phyloP scores from a whole-genome alignment of 2,888 invertebrate species.

The Synanthedon tipuliformis region DNA sequence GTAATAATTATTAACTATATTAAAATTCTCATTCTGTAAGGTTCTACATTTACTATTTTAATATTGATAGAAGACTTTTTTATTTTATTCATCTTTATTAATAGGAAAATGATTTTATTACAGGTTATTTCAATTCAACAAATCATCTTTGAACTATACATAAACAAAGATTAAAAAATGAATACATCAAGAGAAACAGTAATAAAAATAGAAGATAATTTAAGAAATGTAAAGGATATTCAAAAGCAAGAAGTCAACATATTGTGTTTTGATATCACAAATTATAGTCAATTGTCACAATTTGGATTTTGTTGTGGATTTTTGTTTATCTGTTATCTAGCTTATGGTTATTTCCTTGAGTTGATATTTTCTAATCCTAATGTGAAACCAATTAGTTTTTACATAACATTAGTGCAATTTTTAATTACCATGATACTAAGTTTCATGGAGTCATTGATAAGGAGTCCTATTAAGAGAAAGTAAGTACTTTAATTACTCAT shows the following conservation, averaged over 20 bases:
- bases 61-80: too few species aligned
- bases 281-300: slow-evolving; percentile 75
- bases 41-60: too few species aligned
- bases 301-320: slow-evolving; percentile 82
- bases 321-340: slow-evolving; percentile 87
- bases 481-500: slow-evolving; percentile 28
- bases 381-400: slow-evolving; percentile 91
- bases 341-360: slow-evolving; percentile 94
- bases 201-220: slow-evolving; percentile 37
- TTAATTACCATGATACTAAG: slow-evolving; percentile 86
- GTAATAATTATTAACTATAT: too few species aligned
- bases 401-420: slow-evolving; percentile 92
- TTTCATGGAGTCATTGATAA: slow-evolving; percentile 76
- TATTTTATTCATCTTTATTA: too few species aligned
- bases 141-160: too few species aligned
- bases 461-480: slow-evolving; percentile 72
- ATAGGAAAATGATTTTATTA: too few species aligned
- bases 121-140: too few species aligned
- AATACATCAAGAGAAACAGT: slow-evolving; percentile 39
- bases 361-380: slow-evolving; percentile 91
- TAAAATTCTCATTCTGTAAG: too few species aligned
- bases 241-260: slow-evolving; percentile 70
- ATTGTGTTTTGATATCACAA: slow-evolving; percentile 79
- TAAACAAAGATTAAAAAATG: slow-evolving; percentile 13
- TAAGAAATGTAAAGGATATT: slow-evolving; percentile 16